Base-by-base conservation (phyloP, 2,113 vertebrate genomes). In the Callocephalon fimbriatum region DNA sequence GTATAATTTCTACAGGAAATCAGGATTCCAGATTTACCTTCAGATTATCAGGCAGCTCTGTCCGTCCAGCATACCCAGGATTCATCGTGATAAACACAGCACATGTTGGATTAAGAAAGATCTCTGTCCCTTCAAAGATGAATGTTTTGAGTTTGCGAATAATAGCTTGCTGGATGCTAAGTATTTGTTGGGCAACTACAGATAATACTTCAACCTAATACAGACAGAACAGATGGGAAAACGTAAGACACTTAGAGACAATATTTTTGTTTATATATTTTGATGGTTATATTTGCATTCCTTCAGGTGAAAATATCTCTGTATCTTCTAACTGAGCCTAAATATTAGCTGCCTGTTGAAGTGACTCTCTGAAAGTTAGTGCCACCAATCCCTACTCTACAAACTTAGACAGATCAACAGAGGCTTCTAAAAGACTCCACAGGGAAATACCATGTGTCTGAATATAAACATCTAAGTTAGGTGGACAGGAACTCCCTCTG, bases 81-180 rank as follows among this genome's bases (percentile, higher is more conserved):
- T 99, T 99, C 99, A 99, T 99, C 1, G 99, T 99, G 97, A 99
- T 99, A 79, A 99, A 99, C 62, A 99, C 99, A 21, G 98, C 98
- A 81, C 99, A 99, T 2, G 99, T 98, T 65, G 99, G 99, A 94
- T 99, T 99, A 27, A 99, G 98, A 27, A 98, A 99, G 66, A 99
- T 97, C 88, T 99, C 98, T 0, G 99, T 99, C 47, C 99, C 99
- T 96, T 99, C 99, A 93, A 99, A 99, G 93, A 98, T 15, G 95
- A 99, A 99, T 1, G 88, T 98, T 96, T 98, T 98, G 44, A 99
- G 97, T 82, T 99, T 97, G 58, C 98, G 98, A 67, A 98, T 97
- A 66, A 99, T 98, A 23, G 99, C 99, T 96, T 99, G 99, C 83
- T 99, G 99, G 91, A 99, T 99, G 91, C 99, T 99, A 50, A 99